These are phyloP conservation scores for Sphaeramia orbicularis DNA, from an alignment of 2,797 vertebrate species.

Conservation along the genomic window DNA sequence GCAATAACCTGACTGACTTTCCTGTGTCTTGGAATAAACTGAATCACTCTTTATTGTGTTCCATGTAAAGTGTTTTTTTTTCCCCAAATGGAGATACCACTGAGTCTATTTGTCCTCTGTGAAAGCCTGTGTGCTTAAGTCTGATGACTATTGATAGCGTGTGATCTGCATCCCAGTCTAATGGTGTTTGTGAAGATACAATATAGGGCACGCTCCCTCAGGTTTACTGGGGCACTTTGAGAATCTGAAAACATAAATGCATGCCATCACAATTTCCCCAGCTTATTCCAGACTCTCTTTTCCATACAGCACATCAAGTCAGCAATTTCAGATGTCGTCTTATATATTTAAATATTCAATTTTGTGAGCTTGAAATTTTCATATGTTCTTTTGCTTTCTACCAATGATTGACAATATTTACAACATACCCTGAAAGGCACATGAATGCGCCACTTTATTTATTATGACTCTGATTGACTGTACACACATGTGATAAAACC, in stretches of 20 bases:
- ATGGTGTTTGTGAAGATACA: slow-evolving; percentile 32
- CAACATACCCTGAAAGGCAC: background rate
- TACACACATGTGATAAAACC: slow-evolving; percentile 16
- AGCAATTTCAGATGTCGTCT: slow-evolving; percentile 21
- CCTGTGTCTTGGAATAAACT: slow-evolving; percentile 1
- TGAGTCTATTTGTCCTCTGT: slow-evolving; percentile 7
- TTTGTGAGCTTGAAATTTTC: slow-evolving; percentile 7
- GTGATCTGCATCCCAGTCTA: slow-evolving; percentile 22
- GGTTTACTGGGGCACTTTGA: slow-evolving; percentile 43
- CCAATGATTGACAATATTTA: slow-evolving; percentile 1
- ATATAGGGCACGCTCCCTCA: slow-evolving; percentile 30
- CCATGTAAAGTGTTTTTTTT: slow-evolving; percentile 3
- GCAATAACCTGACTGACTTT: background rate
- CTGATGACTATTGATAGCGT: background rate
- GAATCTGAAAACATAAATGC: slow-evolving; percentile 39
- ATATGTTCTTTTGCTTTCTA: slow-evolving; percentile 10
- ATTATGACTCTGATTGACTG: background rate
- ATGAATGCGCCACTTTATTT: background rate
- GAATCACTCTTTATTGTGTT: slow-evolving; percentile 5
- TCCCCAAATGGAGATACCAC: slow-evolving; percentile 6
- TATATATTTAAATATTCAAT: slow-evolving; percentile 43
- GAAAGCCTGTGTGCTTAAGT: slow-evolving; percentile 30
- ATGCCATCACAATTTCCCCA: slow-evolving; percentile 20
- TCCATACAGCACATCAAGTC: slow-evolving; percentile 41
- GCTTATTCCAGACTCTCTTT: slow-evolving; percentile 26